Evolutionary conservation across 1,140 invertebrate species (phyloP), one percentile per base, ranked within the genome.

Genomic region (Magallana gigas): DNA sequence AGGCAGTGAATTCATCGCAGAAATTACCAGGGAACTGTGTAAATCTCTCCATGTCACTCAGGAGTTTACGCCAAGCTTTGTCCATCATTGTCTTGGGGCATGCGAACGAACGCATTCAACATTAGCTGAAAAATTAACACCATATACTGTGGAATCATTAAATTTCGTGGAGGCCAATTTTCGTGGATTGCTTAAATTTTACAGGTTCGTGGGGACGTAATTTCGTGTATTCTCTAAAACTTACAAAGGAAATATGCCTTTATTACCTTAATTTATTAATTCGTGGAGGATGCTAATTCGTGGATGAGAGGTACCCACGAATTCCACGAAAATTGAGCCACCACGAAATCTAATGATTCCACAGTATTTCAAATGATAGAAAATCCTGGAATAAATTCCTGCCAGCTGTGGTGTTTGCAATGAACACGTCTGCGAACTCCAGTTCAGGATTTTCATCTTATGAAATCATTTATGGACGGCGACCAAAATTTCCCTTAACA

Each of bases 1-100:
- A 36, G 85, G 23, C 23, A 23, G 23, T 23, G 23, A 23, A 23
- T 23, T 23, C 23, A 23, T 23, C 23, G 23, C 23, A 23, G 23
- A 23, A 23, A 23, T 23, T 23, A 23, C 23, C 23, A 23, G 23
- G 23, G 85, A 0, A 62, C 85, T 23, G 88, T 87, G 71, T 89
- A 85, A 48, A 87, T 0, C 82, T 29, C 29, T 85, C 4, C 68
- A 85, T n/a, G 14, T 87, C 16, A 16, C 60, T 12, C 83, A 82
- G 29, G 56, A 89, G 16, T 86, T 83, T 71, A 83, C 85, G 76
- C 88, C 88, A 12, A 85, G 68, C 23, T 89, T 85, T 76, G 76
- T 85, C 1, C 88, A 89, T 29, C 88, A 89, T 56, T 89, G 88
- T 71, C 23, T 89, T 7, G 85, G 88, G 16, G 88, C 85, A 14